A percentile compares a stretch with the other conserved stretches of the same genome.
Evolutionary conservation across 2,797 vertebrate species (phyloP).

Genomic region (Pampus argenteus): DNA sequence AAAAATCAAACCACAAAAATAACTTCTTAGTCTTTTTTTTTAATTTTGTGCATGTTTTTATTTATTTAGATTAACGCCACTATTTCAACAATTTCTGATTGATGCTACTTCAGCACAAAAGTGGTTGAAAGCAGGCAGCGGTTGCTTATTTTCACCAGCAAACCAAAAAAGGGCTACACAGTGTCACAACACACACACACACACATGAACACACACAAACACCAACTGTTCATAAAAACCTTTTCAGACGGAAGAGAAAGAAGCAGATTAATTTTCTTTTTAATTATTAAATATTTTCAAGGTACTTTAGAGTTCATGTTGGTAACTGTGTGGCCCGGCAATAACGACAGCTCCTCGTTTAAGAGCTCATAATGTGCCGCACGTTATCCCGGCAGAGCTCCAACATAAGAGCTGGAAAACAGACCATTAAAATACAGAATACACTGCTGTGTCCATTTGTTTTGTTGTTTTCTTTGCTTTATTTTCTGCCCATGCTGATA

Average conservation of each 20-base stretch:
- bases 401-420: constrained; percentile 18
- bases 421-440: constrained; percentile 7
- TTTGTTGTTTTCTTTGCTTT: neutral
- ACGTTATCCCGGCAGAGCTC: constrained; percentile 25
- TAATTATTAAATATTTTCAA: neutral
- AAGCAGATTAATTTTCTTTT: too few species aligned
- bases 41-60: constrained; percentile 2
- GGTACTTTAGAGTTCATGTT: constrained; percentile 11
- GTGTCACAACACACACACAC: constrained; percentile 16
- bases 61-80: neutral
- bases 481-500: constrained; percentile 32
- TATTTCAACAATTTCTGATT: constrained; percentile 9
- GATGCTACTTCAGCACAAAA: constrained; percentile 39
- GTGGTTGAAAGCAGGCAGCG: constrained; percentile 21
- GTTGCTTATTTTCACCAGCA: constrained; percentile 75
- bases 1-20: constrained; percentile 22
- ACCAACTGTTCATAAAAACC: neutral
- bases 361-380: constrained; percentile 11
- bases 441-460: neutral
- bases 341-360: constrained; percentile 58
- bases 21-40: neutral
- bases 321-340: constrained; percentile 60
- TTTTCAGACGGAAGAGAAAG: neutral
- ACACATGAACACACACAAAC: neutral
- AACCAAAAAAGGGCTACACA: constrained; percentile 69